These are phyloP conservation scores for Rhabdomys pumilio DNA, from an alignment of 2,797 vertebrate genomes.

Conservation along the genomic window DNA sequence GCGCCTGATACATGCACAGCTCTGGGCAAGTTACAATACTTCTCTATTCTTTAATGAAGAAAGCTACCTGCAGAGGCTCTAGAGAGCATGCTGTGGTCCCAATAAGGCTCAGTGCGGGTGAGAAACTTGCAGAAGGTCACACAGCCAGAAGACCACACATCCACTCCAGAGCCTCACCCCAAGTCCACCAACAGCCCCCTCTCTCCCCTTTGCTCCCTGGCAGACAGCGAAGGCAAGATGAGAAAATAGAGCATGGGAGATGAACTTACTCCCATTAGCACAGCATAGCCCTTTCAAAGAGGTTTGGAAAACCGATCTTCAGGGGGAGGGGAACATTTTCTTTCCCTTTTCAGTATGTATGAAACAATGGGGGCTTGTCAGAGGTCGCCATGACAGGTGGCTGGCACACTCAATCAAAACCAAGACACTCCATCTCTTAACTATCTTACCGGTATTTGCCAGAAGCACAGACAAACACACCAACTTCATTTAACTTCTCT, in stretches of 20 bases:
- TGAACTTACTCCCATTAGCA: neutral
- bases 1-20: neutral
- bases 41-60: neutral
- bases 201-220: neutral
- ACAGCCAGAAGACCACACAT: neutral
- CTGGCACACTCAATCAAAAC: neutral
- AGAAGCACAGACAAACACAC: neutral
- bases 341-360: neutral
- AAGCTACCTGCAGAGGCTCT: neutral
- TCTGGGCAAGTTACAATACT: neutral
- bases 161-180: neutral
- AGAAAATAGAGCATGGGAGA: neutral
- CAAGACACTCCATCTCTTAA: neutral
- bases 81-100: neutral
- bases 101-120: neutral
- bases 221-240: neutral
- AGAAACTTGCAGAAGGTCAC: conserved; percentile 11
- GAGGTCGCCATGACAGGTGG: neutral
- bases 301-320: neutral
- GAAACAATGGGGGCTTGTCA: neutral
- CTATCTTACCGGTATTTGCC: neutral
- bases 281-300: neutral
- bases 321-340: neutral
- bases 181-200: too few species aligned
- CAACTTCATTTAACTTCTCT: neutral